Evolutionary conservation across 1,140 invertebrate genomes (phyloP), one percentile per base, ranked within the genome.

Genomic region (Conus ventricosus): DNA sequence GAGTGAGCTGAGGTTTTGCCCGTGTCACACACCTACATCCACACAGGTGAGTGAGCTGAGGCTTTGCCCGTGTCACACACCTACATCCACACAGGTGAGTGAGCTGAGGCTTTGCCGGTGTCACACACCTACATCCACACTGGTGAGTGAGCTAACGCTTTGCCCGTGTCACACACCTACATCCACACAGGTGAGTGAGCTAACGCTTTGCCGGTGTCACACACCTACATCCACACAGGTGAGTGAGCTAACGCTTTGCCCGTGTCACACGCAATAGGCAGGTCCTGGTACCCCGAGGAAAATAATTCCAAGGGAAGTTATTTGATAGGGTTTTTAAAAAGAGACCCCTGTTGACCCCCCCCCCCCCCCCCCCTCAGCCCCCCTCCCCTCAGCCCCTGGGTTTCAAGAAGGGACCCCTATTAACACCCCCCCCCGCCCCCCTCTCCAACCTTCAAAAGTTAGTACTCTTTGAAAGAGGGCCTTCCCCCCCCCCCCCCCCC

Each of bases 141-240:
- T 93, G 99, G 99, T 99, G 95, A 96, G 90, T 55, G 55, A 15
- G n/a, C 53, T 7, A 3, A n/a, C 20, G 25, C 53, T 10, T 54
- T 83, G 51, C 7, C 11, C 3, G 17, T 60, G 57, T 60, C 8
- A 60, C 99, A 99, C 96, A 99, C 98, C 15, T 99, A 99, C 95
- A 99, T 99, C 90, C 99, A 99, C 95, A 99, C 99, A 93, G 99
- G 99, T 99, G 95, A 96, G 90, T 55, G 55, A 15, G n/a, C 53
- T 7, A 3, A n/a, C 20, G 25, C 53, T 10, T 54, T 83, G 51
- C 7, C 11, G 27, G 17, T 60, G 57, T n/a, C n/a, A n/a, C 99
- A 99, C 96, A 99, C 98, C 15, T 99, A 99, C 95, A 99, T 99
- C 90, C 99, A 99, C 95, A 99, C 99, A 93, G 99, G 99, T 99